Conservation (phyloP, 2,888 invertebrate species). For the Drosophila suboccidentalis region DNA sequence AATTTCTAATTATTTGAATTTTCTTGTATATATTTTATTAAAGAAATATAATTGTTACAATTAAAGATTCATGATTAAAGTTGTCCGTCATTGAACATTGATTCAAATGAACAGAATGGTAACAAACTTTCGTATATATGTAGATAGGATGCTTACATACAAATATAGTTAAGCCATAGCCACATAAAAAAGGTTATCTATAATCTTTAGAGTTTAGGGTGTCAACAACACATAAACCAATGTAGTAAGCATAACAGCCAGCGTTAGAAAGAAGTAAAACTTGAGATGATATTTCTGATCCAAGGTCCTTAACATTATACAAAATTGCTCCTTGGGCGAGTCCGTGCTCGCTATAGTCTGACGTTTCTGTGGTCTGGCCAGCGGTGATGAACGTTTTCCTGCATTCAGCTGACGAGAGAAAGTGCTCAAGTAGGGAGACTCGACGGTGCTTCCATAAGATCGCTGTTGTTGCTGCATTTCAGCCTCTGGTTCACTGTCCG, state of each 20-base stretch:
- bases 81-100: background rate
- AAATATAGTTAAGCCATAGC: conserved; percentile 2
- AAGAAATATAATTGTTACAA: background rate
- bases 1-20: background rate
- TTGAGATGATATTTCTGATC: conserved; percentile 82
- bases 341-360: conserved; percentile 8
- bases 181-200: background rate
- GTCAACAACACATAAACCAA: conserved; percentile 79
- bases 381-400: conserved; percentile 47
- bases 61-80: background rate
- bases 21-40: conserved; percentile 6
- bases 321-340: conserved; percentile 62
- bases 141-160: background rate
- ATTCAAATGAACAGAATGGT: background rate
- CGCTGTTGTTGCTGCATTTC: conserved; percentile 27
- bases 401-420: conserved; percentile 40
- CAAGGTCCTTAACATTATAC: conserved; percentile 63
- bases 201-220: conserved; percentile 39
- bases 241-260: conserved; percentile 66
- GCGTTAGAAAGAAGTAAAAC: conserved; percentile 67
- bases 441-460: conserved; percentile 3
- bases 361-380: conserved; percentile 44
- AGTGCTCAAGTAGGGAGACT: conserved; percentile 54
- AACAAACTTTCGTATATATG: conserved; percentile 3
- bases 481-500: conserved; percentile 63